These are phyloP conservation scores for Otolemur crassicaudatus DNA, from an alignment of 2,797 vertebrate species.

Conservation along the genomic window DNA sequence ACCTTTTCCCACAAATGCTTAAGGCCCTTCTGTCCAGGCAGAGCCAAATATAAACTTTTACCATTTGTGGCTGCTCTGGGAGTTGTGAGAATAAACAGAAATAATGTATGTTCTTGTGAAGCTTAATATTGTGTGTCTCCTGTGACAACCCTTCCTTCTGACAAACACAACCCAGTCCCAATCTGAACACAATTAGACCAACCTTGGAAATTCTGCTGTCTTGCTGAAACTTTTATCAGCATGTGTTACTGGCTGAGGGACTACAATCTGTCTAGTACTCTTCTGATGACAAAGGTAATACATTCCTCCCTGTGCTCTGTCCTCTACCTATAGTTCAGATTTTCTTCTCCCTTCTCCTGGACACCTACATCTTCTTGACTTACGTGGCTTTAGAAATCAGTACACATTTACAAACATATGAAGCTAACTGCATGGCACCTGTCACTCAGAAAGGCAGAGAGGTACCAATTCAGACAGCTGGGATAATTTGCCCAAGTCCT, in stretches of 20 bases:
- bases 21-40: not conserved
- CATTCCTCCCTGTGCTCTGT: not conserved
- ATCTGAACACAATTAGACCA: not conserved
- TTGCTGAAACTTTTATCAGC: not conserved
- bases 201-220: not conserved
- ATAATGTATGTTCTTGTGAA: rapidly evolving
- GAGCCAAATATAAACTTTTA: not conserved
- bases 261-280: not conserved
- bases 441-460: not conserved
- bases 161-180: not conserved
- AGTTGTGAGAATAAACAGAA: not conserved
- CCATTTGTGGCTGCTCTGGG: not conserved
- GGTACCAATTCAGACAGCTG: not conserved
- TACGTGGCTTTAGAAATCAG: not conserved
- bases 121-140: rapidly evolving
- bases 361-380: not conserved
- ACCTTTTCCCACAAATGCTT: not conserved
- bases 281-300: not conserved
- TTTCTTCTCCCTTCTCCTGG: not conserved
- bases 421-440: not conserved
- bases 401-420: not conserved
- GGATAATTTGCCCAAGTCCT: not conserved
- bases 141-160: not conserved
- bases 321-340: not conserved
- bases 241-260: not conserved